These are phyloP conservation scores for Dysidea cf. avara DNA, from an alignment of 37 sponge, comb jelly and placozoan genomes.

Conservation along the genomic window DNA sequence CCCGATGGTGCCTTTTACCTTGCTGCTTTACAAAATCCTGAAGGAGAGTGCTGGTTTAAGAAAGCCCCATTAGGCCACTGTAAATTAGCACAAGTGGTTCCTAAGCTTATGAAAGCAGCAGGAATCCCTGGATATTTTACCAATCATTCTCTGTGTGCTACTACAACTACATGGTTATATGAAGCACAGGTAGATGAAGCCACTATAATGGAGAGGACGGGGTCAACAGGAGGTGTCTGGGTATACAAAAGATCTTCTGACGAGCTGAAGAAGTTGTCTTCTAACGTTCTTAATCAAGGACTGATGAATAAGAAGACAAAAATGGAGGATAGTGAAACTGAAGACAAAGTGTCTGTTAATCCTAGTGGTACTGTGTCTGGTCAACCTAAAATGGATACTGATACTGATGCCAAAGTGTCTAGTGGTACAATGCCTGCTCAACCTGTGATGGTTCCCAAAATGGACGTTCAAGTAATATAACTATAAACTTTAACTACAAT, in stretches of 20 bases:
- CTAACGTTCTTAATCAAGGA: neutral
- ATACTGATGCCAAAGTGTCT: too few relatives aligned
- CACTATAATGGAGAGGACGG: constrained; percentile 23
- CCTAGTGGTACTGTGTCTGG: too few relatives aligned
- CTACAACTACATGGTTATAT: too few relatives aligned
- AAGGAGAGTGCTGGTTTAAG: neutral
- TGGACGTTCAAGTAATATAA: too few relatives aligned
- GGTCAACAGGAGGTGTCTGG: constrained; percentile 4
- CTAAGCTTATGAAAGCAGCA: neutral
- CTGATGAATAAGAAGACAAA: too few relatives aligned
- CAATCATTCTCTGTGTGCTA: constrained; percentile 14
- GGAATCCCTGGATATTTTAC: constrained; percentile 5
- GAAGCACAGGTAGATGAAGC: constrained; percentile 11
- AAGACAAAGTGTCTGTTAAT: too few relatives aligned
- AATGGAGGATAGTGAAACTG: too few relatives aligned
- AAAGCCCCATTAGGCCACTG: constrained; percentile 14
- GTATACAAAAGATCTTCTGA: constrained; percentile 17
- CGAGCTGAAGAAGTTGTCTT: neutral
- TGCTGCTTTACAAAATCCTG: neutral
- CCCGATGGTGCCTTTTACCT: constrained; percentile 11
- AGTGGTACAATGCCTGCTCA: too few relatives aligned
- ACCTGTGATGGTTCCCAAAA: too few relatives aligned
- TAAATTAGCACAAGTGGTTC: constrained; percentile 1
- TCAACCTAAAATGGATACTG: too few relatives aligned
- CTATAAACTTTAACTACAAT: too few relatives aligned